Conservation (phyloP, 2,797 vertebrate species). For the Phrynocephalus vlangalii region DNA sequence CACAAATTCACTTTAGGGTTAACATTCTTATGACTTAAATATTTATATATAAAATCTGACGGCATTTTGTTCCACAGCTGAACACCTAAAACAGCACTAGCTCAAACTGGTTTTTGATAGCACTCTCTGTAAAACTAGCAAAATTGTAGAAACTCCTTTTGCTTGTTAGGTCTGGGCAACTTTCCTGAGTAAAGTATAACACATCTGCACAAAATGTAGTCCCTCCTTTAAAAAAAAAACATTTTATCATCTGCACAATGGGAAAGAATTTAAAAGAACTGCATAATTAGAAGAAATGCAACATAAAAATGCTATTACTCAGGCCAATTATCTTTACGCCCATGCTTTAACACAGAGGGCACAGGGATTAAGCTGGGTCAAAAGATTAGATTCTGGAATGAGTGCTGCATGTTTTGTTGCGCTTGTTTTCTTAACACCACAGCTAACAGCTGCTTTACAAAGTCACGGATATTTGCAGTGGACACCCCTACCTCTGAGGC, state of each 20-base stretch:
- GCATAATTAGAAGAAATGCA: not conserved
- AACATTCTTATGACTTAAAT: slow-evolving; percentile 57
- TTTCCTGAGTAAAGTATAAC: not conserved
- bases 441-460: not conserved
- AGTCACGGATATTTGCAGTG: not conserved
- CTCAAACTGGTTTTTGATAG: not conserved
- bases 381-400: not conserved
- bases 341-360: not conserved
- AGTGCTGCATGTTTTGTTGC: not conserved
- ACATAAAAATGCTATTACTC: not conserved
- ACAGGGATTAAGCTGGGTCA: not conserved
- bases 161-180: not conserved
- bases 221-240: not conserved
- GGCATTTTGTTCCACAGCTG: slow-evolving; percentile 38
- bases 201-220: not conserved
- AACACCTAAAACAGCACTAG: slow-evolving; percentile 44
- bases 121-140: not conserved
- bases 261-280: not conserved
- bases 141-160: not conserved
- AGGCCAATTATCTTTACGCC: not conserved
- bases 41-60: slow-evolving; percentile 55
- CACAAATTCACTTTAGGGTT: slow-evolving; percentile 63
- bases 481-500: too few species aligned
- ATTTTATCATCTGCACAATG: not conserved
- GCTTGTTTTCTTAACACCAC: slow-evolving; percentile 1